A percentile compares a stretch with the other conserved stretches of the same genome.
These are phyloP conservation scores for Triplophysa yarkandensis DNA, from an alignment of 2,797 vertebrate species.

Conservation along the genomic window DNA sequence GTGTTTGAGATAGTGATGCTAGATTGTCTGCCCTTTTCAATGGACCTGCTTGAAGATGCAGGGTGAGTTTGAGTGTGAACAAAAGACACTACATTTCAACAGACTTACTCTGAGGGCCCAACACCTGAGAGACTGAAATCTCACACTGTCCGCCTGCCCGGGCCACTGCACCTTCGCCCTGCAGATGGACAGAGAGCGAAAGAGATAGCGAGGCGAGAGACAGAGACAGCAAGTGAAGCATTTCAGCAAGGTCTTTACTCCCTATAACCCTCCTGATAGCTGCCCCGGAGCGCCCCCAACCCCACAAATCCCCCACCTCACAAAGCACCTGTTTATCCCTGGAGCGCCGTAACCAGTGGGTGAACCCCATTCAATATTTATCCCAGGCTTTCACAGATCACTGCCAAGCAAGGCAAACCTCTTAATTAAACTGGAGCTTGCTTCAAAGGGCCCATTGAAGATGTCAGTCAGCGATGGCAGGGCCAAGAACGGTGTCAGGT, in stretches of 20 bases:
- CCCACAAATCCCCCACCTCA: conserved; percentile 67
- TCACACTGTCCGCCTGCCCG: conserved; percentile 77
- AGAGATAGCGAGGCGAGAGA: conserved; percentile 53
- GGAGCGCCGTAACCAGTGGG: conserved; percentile 92
- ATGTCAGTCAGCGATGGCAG: conserved; percentile 89
- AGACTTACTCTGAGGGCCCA: conserved; percentile 54
- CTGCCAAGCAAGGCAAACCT: conserved; percentile 96
- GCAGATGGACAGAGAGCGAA: conserved; percentile 43
- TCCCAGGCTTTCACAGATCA: conserved; percentile 99
- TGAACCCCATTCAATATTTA: conserved; percentile 99
- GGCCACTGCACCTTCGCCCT: conserved; percentile 33
- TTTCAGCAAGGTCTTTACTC: conserved; percentile 67
- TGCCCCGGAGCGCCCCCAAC: conserved; percentile 65
- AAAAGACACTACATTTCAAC: conserved; percentile 56
- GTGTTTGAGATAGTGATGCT: conserved; percentile 55
- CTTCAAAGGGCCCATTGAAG: conserved; percentile 99
- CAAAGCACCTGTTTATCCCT: conserved; percentile 97
- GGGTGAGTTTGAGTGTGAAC: conserved; percentile 45
- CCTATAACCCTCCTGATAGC: conserved; percentile 50
- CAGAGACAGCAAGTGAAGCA: conserved; percentile 68
- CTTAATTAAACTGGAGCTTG: conserved; percentile 99
- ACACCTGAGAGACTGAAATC: conserved; percentile 87
- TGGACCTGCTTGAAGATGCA: conserved; percentile 50
- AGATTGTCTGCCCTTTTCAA: conserved; percentile 51
- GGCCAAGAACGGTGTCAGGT: conserved; percentile 94